Conservation (phyloP, 2,797 vertebrate species). For the Peromyscus eremicus region DNA sequence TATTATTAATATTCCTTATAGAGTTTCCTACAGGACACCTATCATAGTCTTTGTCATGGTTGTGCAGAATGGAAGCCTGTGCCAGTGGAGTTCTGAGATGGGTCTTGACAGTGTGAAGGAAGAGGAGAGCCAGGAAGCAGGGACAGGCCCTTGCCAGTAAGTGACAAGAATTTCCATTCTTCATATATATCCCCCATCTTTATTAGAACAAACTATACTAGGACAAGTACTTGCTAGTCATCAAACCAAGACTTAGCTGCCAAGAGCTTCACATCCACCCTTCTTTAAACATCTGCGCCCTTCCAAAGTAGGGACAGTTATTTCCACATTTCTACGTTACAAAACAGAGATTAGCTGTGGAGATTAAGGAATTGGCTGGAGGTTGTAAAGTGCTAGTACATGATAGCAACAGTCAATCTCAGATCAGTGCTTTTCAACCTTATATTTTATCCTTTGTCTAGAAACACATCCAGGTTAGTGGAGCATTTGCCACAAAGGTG, state of each 20-base stretch:
- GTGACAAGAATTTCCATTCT: conserved; percentile 1
- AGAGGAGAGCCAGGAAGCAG: neutral
- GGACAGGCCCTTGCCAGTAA: neutral
- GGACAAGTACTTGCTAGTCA: neutral
- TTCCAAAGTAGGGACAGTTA: neutral
- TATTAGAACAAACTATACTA: neutral
- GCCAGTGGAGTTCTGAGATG: neutral
- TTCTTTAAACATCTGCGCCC: neutral
- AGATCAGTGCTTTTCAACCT: neutral
- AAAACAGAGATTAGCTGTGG: neutral
- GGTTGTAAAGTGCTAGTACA: neutral
- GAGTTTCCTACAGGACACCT: neutral
- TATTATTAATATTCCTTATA: neutral
- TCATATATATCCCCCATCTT: neutral
- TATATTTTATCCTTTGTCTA: neutral
- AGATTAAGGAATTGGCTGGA: neutral
- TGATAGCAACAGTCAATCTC: neutral
- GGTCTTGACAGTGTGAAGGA: neutral
- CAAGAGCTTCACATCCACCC: neutral
- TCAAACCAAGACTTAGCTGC: neutral
- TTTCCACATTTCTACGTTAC: neutral
- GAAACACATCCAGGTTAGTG: neutral
- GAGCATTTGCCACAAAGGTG: neutral
- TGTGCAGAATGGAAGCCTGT: rapidly evolving
- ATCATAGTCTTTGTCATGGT: neutral